Evolutionary conservation across 35 echinoderm and acorn worm species (phyloP), one percentile per base, ranked within the genome.

Genomic region (Patiria miniata): DNA sequence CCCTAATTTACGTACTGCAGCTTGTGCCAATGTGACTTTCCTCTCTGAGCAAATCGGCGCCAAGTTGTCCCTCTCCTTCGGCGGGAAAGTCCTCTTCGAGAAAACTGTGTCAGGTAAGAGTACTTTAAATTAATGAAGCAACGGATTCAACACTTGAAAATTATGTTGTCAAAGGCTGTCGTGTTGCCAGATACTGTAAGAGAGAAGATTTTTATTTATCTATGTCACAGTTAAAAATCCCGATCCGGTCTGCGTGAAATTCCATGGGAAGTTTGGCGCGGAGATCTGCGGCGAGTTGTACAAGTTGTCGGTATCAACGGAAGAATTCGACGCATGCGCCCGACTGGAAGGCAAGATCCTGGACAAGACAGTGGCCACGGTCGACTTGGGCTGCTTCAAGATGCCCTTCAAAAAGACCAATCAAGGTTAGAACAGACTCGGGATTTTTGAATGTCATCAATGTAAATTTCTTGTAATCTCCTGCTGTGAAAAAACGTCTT

Each of bases 351-450:
- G 21, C 65, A 73, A 73, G 65, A 23, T 30, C 10, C 29, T 28
- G 2, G 26, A 23, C 34, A 4, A 30, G 26, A 30, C 26, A 26
- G 26, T 73, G 14, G 65, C 65, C 26, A 73, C 65, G 65, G 65
- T 73, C 19, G 65, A 73, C 65, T 30, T 73, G 65, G 65, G 65
- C 26, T 73, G 65, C 34, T 73, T 73, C 65, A 73, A 73, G 65
- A 73, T 73, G 14, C 65, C 65, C 8, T 73, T 73, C 19, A 73
- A 73, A 30, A 23, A 47, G 12, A 12, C 4, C 42, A 12, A 47
- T 4, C 42, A 6, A 47, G 42, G 42, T 47, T 12, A 47, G 42
- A 47, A 12, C 12, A 4, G 12, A 47, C 4, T 47, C 4, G 4
- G 12, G 42, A 47, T 12, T 4, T 47, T 47, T 4, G 4, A 12